phyloP scores from a whole-genome alignment of 2,113 vertebrate genomes.

The Psammodynastes pulverulentus region DNA sequence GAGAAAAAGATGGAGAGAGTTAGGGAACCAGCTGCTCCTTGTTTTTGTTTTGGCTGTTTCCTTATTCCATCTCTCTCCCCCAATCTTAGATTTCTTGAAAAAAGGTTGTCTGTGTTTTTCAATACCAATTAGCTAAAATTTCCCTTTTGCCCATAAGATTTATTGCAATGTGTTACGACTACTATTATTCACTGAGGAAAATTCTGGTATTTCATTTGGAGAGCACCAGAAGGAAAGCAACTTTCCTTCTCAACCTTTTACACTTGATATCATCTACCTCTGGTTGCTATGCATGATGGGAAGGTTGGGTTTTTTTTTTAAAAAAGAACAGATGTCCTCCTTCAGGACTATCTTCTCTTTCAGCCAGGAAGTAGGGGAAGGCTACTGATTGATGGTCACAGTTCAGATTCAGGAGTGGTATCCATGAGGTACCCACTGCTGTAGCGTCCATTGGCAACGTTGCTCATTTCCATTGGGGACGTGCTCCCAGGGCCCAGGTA shows the following conservation, averaged over 20 bases:
- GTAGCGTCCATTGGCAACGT: slow-evolving; percentile 83
- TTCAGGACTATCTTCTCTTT: slow-evolving; percentile 41
- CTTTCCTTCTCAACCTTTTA: slow-evolving; percentile 53
- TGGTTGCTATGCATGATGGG: slow-evolving; percentile 37
- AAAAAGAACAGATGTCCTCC: slow-evolving; percentile 46
- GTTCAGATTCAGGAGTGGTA: slow-evolving; percentile 89
- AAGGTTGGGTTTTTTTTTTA: slow-evolving; percentile 39
- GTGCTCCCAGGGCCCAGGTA: slow-evolving; percentile 89
- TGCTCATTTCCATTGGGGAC: slow-evolving; percentile 84
- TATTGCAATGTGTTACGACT: slow-evolving; percentile 31
- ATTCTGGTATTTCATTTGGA: slow-evolving; percentile 18
- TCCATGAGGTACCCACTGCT: slow-evolving; percentile 90
- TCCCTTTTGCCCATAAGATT: background rate
- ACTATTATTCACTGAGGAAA: slow-evolving; percentile 16
- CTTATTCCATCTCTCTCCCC: slow-evolving; percentile 51
- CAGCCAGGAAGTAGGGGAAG: slow-evolving; percentile 5
- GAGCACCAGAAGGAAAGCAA: slow-evolving; percentile 45
- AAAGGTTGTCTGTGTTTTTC: slow-evolving; percentile 39
- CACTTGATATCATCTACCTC: background rate
- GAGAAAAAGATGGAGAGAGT: background rate
- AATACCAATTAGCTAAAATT: slow-evolving; percentile 29
- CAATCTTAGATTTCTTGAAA: slow-evolving; percentile 47
- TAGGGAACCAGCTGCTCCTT: background rate
- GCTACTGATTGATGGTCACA: slow-evolving; percentile 70
- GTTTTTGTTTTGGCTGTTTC: background rate